Evolutionary conservation across 2,113 vertebrate species (phyloP).

Genomic region (Glaucidium brasilianum): DNA sequence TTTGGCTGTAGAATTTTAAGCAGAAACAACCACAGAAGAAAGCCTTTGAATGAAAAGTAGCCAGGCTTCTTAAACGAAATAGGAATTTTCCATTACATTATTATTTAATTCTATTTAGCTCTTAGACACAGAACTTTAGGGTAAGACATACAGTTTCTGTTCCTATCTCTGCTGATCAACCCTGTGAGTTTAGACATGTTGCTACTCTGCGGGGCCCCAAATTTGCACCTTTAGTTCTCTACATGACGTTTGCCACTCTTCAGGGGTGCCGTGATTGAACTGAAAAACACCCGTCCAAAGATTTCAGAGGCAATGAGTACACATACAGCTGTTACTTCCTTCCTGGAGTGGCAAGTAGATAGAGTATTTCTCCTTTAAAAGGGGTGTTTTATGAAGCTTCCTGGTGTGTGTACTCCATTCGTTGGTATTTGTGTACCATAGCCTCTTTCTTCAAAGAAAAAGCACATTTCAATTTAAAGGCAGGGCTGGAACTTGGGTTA

Average conservation of each 20-base stretch:
- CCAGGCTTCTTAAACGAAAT: not conserved
- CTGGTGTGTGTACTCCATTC: not conserved
- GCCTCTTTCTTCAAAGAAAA: not conserved
- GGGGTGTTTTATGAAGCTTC: not conserved
- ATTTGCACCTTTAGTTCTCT: not conserved
- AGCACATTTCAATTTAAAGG: not conserved
- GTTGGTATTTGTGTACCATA: accelerated
- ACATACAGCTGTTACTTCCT: not conserved
- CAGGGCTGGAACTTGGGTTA: not conserved
- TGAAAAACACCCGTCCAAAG: not conserved
- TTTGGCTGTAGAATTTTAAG: not conserved
- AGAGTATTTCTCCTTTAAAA: not conserved
- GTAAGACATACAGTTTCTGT: not conserved
- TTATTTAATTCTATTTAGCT: not conserved
- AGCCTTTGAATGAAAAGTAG: not conserved
- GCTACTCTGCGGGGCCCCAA: accelerated
- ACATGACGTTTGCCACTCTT: accelerated
- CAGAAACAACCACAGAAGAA: not conserved
- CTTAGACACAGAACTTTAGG: not conserved
- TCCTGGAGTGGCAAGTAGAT: not conserved
- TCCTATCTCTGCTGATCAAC: not conserved
- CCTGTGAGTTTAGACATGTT: not conserved
- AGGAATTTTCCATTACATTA: not conserved
- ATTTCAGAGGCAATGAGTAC: not conserved
- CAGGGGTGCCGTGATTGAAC: not conserved